phyloP scores from a whole-genome alignment of 2,888 invertebrate genomes.

The Drosophila multiciliata region DNA sequence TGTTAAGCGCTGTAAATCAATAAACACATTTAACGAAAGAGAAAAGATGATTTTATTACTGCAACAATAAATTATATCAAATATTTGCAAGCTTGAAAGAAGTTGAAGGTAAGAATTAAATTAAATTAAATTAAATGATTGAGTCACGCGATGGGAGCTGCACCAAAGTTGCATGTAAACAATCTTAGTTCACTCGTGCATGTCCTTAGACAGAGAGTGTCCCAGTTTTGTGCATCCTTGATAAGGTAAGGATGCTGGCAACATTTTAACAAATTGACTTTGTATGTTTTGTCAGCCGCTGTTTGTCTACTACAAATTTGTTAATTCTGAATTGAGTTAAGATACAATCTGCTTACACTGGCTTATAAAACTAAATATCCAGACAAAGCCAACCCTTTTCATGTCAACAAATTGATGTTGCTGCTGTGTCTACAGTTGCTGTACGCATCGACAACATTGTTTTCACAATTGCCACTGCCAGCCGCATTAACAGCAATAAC shows the following conservation, averaged over 20 bases:
- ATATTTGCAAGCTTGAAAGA: background rate
- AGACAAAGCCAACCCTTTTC: conserved; percentile 50
- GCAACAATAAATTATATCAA: background rate
- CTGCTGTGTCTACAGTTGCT: conserved; percentile 38
- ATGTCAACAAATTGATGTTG: conserved; percentile 41
- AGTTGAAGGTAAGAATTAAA: background rate
- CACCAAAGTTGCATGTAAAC: conserved; percentile 4
- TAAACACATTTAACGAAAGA: background rate
- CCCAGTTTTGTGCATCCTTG: background rate
- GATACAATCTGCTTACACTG: conserved; percentile 81
- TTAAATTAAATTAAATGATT: conserved; percentile 8
- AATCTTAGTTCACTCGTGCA: conserved; percentile 8
- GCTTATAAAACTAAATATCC: conserved; percentile 70
- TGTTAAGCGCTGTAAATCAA: conserved; percentile 17
- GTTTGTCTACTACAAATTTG: conserved; percentile 74
- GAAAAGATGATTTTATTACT: background rate
- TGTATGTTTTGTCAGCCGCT: conserved; percentile 68
- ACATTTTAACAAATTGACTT: conserved; percentile 68
- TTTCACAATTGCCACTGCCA: conserved; percentile 54
- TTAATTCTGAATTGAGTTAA: conserved; percentile 82
- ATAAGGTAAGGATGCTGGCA: conserved; percentile 25
- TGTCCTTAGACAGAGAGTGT: conserved; percentile 1
- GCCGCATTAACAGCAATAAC: conserved; percentile 26
- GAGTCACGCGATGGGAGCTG: background rate
- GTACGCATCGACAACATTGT: conserved; percentile 59